Conservation (phyloP, 2,113 vertebrate genomes). For the Mustela nigripes region DNA sequence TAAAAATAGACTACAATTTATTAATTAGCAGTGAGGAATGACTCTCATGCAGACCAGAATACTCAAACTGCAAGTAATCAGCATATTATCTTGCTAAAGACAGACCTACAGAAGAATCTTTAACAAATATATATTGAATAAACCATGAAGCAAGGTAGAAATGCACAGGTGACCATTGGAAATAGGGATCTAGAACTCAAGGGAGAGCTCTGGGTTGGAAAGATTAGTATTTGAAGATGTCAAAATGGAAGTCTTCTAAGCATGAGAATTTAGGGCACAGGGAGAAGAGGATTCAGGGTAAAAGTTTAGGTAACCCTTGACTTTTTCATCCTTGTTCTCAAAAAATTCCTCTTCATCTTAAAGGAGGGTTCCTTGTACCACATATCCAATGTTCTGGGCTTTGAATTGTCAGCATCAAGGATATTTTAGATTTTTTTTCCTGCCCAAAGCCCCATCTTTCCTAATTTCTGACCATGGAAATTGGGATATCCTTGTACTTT, state of each 20-base stretch:
- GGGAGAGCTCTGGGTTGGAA: not conserved
- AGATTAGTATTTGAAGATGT: not conserved
- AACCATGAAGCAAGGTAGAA: not conserved
- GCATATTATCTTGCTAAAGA: not conserved
- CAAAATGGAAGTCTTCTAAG: not conserved
- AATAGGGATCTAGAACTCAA: not conserved
- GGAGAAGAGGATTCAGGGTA: not conserved
- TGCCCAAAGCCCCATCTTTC: not conserved
- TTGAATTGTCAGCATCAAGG: not conserved
- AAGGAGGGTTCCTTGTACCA: not conserved
- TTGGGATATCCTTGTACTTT: not conserved
- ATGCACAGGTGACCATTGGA: not conserved
- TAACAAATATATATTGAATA: not conserved
- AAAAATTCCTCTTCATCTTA: not conserved
- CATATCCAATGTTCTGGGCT: not conserved
- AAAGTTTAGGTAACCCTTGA: not conserved
- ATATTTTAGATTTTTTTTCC: not conserved
- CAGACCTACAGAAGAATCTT: not conserved
- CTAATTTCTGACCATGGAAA: not conserved
- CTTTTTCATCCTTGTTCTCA: not conserved
- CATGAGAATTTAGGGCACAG: not conserved
- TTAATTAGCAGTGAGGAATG: constrained; percentile 2
- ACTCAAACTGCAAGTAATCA: not conserved
- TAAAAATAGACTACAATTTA: not conserved
- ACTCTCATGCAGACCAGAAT: not conserved